Evolutionary conservation across 1,140 invertebrate genomes (phyloP), one percentile per base, ranked within the genome.

Genomic region (Oedothorax gibbosus): DNA sequence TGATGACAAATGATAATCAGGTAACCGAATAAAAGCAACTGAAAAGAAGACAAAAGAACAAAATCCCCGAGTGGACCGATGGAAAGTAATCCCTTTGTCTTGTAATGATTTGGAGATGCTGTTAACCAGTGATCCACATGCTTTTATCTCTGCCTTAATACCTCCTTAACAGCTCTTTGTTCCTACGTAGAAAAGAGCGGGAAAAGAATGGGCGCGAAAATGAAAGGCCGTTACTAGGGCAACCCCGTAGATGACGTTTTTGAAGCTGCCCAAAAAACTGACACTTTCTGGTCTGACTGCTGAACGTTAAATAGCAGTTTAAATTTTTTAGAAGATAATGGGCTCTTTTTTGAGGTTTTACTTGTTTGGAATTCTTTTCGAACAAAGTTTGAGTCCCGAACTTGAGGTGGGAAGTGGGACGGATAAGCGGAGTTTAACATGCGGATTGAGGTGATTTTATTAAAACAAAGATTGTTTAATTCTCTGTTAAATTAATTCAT

Each of bases 21-120:
- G 35, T 35, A 35, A 35, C 35, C 35, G 35, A 35, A 35, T 35
- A 35, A 35, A 35, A 35, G 35, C 35, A 35, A 35, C 35, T 35
- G 35, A 35, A 35, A 35, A 35, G 35, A 35, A 35, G 35, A 35
- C 35, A 35, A 35, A 35, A 35, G 35, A 35, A 35, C 2, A 35
- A 35, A 35, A 35, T 35, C 51, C n/a, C 60, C 9, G 53, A 73
- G 71, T 35, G 57, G 4, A 56, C 54, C 49, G 18, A 35, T 15
- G 60, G 60, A 65, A 49, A 21, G 50, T 79, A 79, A 79, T 79
- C 64, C 77, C 51, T 79, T 79, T 79, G 77, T 79, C 77, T 57
- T 68, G 6, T 79, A 79, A 79, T 79, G 77, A 79, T 79, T 79
- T 66, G 77, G 64, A 79, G 77, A 53, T 68, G 77, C 62, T 79